Evolutionary conservation across 2,113 vertebrate genomes (phyloP), one percentile per base, ranked within the genome.

Genomic region (Apaloderma vittatum): DNA sequence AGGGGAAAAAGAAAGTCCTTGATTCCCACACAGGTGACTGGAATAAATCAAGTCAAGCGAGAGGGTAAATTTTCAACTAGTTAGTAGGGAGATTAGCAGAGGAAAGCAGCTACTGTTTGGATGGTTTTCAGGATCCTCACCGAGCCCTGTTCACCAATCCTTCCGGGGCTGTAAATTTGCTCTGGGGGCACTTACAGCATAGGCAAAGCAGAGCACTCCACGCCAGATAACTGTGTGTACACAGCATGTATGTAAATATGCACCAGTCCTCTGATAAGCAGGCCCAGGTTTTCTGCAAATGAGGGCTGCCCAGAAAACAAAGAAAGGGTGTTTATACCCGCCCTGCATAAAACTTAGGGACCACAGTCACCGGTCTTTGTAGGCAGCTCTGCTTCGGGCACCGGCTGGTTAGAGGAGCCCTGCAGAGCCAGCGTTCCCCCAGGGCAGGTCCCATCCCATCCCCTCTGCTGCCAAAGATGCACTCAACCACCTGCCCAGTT

Each of bases 391-490:
- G 23, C 52, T 49, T 14, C 1, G 1, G 32, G 12, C 48, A 51
- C 1, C 1, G 22, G 18, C 14, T 61, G 37, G 45, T 48, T 48
- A 54, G n/a, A 19, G 37, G 48, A 91, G 37, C 11, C 20, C 51
- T 32, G 30, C 29, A 48, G 51, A 54, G 59, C 12, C 0, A 0
- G 10, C 0, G 0, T 67, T 2, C 24, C n/a, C n/a, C 26, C 5
- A 1, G 1, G 29, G 11, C 12, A n/a, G 34, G 10, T 63, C 8
- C 30, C 27, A 20, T n/a, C 29, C 32, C 34, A 11, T 36, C 18
- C 30, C 17, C 48, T 23, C 7, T 37, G 52, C 66, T 72, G 29
- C 18, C n/a, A 48, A 55, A 37, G 19, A 23, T 21, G 6, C 0
- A 1, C 32, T 82, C 2, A 1, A 51, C 20, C n/a, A 22, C 49